Conservation (phyloP, 2,113 vertebrate genomes). For the rabbit (Oryctolagus cuniculus) region DNA sequence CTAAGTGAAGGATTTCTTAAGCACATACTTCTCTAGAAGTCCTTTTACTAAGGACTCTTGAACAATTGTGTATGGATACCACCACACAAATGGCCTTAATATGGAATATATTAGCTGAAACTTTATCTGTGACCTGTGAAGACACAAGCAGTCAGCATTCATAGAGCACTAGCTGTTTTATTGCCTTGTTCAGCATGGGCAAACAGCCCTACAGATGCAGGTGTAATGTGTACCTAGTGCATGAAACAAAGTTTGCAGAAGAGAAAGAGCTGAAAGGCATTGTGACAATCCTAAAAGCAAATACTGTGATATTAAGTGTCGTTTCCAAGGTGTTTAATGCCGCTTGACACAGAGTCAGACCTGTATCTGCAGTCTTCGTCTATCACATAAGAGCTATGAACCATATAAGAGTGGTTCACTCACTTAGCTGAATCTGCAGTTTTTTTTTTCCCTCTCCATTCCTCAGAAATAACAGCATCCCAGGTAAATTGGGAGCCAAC, state of each 20-base stretch:
- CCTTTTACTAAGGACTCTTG: not conserved
- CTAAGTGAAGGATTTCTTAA: not conserved
- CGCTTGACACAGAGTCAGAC: not conserved
- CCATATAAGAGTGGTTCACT: not conserved
- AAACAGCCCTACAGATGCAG: not conserved
- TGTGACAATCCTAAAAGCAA: not conserved
- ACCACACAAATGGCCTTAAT: not conserved
- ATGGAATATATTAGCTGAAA: not conserved
- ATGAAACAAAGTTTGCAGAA: not conserved
- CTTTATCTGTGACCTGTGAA: not conserved
- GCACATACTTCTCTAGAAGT: not conserved
- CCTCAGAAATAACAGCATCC: not conserved
- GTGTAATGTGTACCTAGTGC: too few relatives aligned
- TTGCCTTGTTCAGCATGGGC: not conserved
- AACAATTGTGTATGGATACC: not conserved
- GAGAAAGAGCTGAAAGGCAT: not conserved
- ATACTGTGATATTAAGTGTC: not conserved
- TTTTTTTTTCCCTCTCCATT: not conserved
- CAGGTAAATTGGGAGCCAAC: fast-evolving
- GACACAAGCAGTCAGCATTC: not conserved
- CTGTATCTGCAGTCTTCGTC: not conserved
- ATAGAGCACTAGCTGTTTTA: not conserved
- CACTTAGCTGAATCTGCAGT: not conserved
- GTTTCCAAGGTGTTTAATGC: not conserved
- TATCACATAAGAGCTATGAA: fast-evolving